Evolutionary conservation across 2,113 vertebrate species (phyloP), one percentile per base, ranked within the genome.

Genomic region (Trematomus loennbergii): DNA sequence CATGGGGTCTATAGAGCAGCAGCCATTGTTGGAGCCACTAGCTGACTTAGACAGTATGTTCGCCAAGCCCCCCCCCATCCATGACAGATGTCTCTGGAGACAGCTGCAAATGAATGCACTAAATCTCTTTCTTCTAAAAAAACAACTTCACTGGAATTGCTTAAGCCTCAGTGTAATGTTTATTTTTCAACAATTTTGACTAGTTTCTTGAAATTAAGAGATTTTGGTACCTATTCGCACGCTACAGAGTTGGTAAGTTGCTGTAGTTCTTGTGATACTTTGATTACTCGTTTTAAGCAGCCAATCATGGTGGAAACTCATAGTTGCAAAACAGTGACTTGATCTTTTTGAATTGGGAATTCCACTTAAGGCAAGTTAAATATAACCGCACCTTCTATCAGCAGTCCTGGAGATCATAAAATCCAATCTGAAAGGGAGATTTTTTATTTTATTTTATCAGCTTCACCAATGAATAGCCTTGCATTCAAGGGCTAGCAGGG

Each of bases 191-290:
- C 40, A 49, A 64, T 45, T 72, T 45, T 15, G 8, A 11, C 1
- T 46, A 65, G 46, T 40, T 48, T 67, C 13, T 77, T 40, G 22
- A 36, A 48, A 13, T 40, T 36, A 15, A 45, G 58, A 22, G 25
- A 72, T 22, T 67, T 61, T 17, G 12, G 25, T 33, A 36, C 20
- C 12, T 52, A 8, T 60, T 54, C 40, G 80, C 13, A 65, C 53
- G 71, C 84, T 86, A 77, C 85, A 83, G 85, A 86, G 61, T 82
- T 90, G 87, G 84, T 88, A 88, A 91, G 79, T 90, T 79, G 62
- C 80, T 86, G 82, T 87, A 74, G 82, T 67, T 75, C 22, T 61
- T 25, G 58, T 17, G 33, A n/a, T 46, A 49, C 16, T n/a, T 18
- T n/a, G 5, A 50, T 20, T 46, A 59, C 53, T 54, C 12, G 45